Percentiles rank a stretch among this genome's conserved stretches.
phyloP scores from a whole-genome alignment of 2,797 vertebrate species.

The Eptatretus atami region DNA sequence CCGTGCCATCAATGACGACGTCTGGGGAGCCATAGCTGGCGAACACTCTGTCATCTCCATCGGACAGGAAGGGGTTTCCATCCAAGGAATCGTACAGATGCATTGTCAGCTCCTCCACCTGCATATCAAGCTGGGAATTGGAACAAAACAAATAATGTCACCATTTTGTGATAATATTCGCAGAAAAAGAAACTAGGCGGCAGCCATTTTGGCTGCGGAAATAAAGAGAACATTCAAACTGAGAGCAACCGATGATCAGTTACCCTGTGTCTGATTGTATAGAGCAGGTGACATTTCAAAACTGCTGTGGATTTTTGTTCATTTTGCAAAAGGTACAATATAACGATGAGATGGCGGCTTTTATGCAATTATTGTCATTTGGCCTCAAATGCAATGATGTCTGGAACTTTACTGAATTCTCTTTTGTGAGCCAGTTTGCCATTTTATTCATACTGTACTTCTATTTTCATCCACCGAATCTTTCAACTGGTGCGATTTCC shows the following conservation, averaged over 20 bases:
- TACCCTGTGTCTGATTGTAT: background rate
- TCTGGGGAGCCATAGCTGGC: background rate
- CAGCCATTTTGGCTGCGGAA: no score
- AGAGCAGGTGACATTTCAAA: background rate
- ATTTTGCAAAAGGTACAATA: no score
- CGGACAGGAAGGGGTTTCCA: background rate
- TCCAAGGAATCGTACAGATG: conserved; percentile 3
- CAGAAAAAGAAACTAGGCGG: no score
- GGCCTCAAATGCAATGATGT: no score
- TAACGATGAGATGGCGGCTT: no score
- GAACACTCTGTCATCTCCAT: background rate
- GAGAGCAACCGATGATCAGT: background rate
- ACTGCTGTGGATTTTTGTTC: no score
- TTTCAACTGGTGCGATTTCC: no score
- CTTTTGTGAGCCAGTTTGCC: no score
- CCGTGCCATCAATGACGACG: background rate
- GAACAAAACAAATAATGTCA: background rate
- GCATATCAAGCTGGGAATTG: background rate
- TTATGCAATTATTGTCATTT: no score
- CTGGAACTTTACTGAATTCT: no score
- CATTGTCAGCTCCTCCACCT: conserved; percentile 2
- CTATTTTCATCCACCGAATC: no score
- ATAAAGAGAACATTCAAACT: background rate
- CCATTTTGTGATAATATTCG: background rate
- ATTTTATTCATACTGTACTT: no score